Conservation (phyloP, 2,113 vertebrate species). For the Furnarius figulus region DNA sequence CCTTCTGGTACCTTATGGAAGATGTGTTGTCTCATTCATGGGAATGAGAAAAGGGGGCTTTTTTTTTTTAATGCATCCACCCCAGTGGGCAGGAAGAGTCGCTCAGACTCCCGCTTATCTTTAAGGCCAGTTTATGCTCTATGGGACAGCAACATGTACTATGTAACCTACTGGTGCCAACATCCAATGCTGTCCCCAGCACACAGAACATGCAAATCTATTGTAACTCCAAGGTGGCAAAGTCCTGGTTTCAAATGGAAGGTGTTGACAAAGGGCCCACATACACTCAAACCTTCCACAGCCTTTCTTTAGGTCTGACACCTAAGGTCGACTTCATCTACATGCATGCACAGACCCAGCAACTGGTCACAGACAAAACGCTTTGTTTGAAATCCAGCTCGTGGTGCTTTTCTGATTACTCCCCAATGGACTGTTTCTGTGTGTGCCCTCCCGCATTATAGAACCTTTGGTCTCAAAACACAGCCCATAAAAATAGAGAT, state of each 20-base stretch:
- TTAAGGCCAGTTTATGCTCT: background rate
- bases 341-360: fast-evolving
- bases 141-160: background rate
- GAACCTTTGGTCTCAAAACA: background rate
- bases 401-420: fast-evolving
- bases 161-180: background rate
- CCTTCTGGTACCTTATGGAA: background rate
- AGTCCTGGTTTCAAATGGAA: background rate
- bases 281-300: background rate
- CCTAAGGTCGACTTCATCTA: background rate
- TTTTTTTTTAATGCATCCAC: background rate
- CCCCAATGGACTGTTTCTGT: background rate
- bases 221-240: fast-evolving
- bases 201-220: background rate
- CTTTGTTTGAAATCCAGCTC: background rate
- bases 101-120: background rate
- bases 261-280: background rate
- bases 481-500: background rate
- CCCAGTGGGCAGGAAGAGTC: background rate
- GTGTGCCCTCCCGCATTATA: fast-evolving
- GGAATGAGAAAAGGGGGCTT: background rate
- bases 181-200: fast-evolving
- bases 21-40: background rate
- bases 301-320: background rate
- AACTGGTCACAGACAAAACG: background rate